Evolutionary conservation across 2,113 vertebrate species (phyloP).

Genomic region (Trematocara variabile): DNA sequence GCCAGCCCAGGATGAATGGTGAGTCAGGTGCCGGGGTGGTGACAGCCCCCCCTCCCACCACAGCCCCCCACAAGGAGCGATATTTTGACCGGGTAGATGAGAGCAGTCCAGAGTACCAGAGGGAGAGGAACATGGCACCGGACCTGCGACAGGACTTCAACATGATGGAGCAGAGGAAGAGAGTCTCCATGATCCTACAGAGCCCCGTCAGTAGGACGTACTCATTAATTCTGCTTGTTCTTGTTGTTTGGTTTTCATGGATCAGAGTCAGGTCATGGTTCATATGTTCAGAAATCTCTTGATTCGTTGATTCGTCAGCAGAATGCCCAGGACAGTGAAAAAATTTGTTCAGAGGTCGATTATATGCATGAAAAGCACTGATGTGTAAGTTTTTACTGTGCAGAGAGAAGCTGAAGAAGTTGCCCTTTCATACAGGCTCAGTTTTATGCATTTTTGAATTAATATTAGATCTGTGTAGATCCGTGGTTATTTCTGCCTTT

Average conservation of each 20-base stretch:
- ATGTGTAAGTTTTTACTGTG: not conserved
- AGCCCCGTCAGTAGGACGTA: slow-evolving; percentile 83
- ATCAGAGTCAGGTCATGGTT: not conserved
- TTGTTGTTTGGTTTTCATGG: not conserved
- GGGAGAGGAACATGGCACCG: slow-evolving; percentile 97
- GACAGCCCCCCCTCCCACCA: slow-evolving; percentile 92
- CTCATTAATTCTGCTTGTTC: not conserved
- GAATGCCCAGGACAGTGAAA: not conserved
- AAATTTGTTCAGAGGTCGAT: not conserved
- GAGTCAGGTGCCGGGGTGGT: slow-evolving; percentile 92
- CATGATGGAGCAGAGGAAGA: slow-evolving; percentile 99
- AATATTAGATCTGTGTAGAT: not conserved
- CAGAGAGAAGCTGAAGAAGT: not conserved
- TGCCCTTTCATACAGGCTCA: not conserved
- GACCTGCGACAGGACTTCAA: slow-evolving; percentile 98
- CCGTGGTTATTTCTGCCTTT: not conserved
- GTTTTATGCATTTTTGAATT: not conserved
- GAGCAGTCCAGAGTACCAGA: slow-evolving; percentile 92
- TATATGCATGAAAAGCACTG: slow-evolving; percentile 4
- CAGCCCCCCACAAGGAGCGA: slow-evolving; percentile 94
- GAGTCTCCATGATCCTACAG: slow-evolving; percentile 99
- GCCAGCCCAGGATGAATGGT: slow-evolving; percentile 88
- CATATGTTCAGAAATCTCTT: not conserved
- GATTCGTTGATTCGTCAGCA: not conserved
- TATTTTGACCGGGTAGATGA: slow-evolving; percentile 98